Evolutionary conservation across 2,797 vertebrate genomes (phyloP), one percentile per base, ranked within the genome.

Genomic region (Sciurus vulgaris): DNA sequence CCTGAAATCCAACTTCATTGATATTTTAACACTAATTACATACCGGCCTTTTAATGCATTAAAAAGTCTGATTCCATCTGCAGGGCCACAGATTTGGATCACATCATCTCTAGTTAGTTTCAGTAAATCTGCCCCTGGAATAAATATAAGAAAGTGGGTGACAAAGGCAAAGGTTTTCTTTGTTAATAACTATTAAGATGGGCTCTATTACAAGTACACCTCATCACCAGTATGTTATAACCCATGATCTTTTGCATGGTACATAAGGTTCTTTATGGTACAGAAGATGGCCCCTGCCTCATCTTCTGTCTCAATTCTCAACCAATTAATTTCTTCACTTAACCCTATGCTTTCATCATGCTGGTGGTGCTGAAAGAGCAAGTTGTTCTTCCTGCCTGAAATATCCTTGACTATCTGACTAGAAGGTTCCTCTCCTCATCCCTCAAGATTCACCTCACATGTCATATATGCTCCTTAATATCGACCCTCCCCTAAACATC

Each of bases 1-100:
- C 47, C 3, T 96, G 92, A 94, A 86, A 94, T 47, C 24, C 65
- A 96, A 79, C 33, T 47, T 92, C 49, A 77, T 18, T 85, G 67
- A 72, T 89, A 95, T 61, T 86, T 91, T 93, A 88, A 87, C n/a
- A 74, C 94, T 59, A 96, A 96, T 95, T 56, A 98, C 99, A 38
- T 96, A 99, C 99, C 99, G 98, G 97, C 99, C 99, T 97, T 99
- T 99, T 33, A 99, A 98, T 1, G 99, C 99, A 83, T 99, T 99
- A 98, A 99, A 99, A 95, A 99, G 99, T 97, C 99, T 98, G 96
- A 99, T 99, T 74, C 99, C 99, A 54, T 99, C 99, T 6, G 99
- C 99, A 14, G 99, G 99, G 51, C 99, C 99, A 61, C 99, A 99
- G 98, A 99, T 99, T 98, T 99, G 99, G 98, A 99, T 99, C 59